Evolutionary conservation across 2,888 invertebrate genomes (phyloP).

Genomic region (Lasioglossum marginatum): DNA sequence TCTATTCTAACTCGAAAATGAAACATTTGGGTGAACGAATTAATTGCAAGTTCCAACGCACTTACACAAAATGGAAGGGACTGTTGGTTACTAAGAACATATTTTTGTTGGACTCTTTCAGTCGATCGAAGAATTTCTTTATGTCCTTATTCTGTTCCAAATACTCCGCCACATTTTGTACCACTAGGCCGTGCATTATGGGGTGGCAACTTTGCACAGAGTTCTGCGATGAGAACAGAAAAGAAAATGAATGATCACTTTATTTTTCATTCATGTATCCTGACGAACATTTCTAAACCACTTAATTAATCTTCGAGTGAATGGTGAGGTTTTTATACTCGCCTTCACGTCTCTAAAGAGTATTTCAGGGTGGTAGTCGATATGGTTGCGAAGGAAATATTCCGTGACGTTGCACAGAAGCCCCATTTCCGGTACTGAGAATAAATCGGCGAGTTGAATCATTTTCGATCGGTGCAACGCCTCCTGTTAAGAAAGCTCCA

Average conservation of each 20-base stretch:
- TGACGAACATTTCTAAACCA: neutral
- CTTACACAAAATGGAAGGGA: conserved; percentile 97
- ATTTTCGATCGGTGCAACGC: conserved; percentile 86
- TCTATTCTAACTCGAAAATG: too few relatives aligned
- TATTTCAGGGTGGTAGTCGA: conserved; percentile 98
- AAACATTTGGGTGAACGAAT: too few relatives aligned
- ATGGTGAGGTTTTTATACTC: conserved; percentile 57
- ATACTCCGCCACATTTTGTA: conserved; percentile 92
- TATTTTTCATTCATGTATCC: neutral
- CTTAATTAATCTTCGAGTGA: neutral
- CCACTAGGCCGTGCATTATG: conserved; percentile 95
- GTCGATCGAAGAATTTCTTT: conserved; percentile 90
- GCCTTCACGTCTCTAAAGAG: conserved; percentile 97
- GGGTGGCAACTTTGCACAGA: conserved; percentile 92
- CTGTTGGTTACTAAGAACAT: conserved; percentile 98
- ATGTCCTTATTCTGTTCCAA: conserved; percentile 91
- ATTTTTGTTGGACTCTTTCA: conserved; percentile 92
- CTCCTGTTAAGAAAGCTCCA: conserved; percentile 70
- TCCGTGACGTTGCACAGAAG: conserved; percentile 97
- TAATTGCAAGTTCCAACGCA: conserved; percentile 62
- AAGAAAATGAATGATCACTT: neutral
- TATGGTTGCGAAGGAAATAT: conserved; percentile 94
- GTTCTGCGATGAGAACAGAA: conserved; percentile 19
- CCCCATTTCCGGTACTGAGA: conserved; percentile 98
- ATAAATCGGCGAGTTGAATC: conserved; percentile 98